Base-by-base conservation (phyloP, 2,113 vertebrate genomes). In the Corythoichthys intestinalis region DNA sequence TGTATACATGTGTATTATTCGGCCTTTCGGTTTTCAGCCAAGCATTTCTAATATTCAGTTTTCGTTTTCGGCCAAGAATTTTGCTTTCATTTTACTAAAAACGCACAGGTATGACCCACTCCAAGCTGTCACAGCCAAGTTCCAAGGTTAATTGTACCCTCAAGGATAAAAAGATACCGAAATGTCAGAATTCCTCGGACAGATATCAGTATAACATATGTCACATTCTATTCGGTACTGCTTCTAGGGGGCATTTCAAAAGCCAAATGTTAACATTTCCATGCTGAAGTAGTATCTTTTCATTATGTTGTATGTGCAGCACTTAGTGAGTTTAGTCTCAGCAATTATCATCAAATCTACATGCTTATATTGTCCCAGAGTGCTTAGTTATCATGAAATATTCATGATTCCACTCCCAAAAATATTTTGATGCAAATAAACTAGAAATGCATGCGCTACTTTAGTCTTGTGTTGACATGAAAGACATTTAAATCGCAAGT, bases 321-420 rank as follows among this genome's bases (percentile, higher is more conserved):
- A 39, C 61, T 64, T 14, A 47, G 2, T 53, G 79, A 46, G 54
- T 63, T 68, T 60, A 8, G 54, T 60, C 34, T 59, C 44, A 46
- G 75, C 34, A 67, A 67, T 68, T 58, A n/a, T 49, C 54, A 13
- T 68, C 65, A 50, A 50, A 10, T 28, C 35, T 1, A 54, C 17
- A 48, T 28, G 9, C 17, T 38, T 5, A 14, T 54, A 28, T 75
- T 39, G 4, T 47, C 62, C 54, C 52, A 67, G 10, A 38, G 28
- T 11, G 14, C 47, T 65, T 72, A 50, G 28, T 14, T 37, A 48
- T 66, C 48, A 84, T 77, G 8, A 73, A 78, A 71, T 73, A 76
- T 80, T 63, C 70, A 83, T 73, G 46, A 58, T 71, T 56, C 58
- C 56, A 59, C 66, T 35, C 37, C 1, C 2, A 35, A 57, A n/a